A percentile compares a stretch with the other conserved stretches of the same genome.
phyloP scores from a whole-genome alignment of 2,797 vertebrate genomes.

The Dermochelys coriacea region DNA sequence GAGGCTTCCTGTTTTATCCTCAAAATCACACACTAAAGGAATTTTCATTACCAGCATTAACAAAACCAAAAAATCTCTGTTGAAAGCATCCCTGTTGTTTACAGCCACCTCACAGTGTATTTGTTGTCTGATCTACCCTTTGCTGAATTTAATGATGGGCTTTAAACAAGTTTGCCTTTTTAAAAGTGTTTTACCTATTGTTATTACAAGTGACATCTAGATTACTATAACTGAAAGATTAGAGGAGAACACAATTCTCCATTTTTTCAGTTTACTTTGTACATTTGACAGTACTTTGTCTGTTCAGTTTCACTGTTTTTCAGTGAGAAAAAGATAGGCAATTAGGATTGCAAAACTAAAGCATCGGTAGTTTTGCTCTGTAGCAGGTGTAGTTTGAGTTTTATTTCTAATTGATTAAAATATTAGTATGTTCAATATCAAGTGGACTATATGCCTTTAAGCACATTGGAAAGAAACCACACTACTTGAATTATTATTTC shows the following conservation, averaged over 20 bases:
- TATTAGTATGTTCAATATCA: background rate
- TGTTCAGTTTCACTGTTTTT: background rate
- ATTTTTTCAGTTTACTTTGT: slow-evolving; percentile 6
- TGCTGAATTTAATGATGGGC: background rate
- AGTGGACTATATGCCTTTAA: background rate
- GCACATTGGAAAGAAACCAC: background rate
- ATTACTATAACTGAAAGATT: background rate
- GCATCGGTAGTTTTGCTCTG: too few relatives aligned
- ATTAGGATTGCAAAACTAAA: too few relatives aligned
- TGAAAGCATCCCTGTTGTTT: background rate
- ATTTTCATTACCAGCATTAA: background rate
- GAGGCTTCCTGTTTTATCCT: background rate
- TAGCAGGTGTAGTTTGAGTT: background rate
- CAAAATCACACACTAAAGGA: background rate
- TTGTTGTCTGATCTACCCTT: background rate
- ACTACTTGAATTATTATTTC: too few relatives aligned
- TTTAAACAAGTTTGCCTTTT: fast-evolving
- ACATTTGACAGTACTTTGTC: background rate
- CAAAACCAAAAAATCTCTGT: background rate
- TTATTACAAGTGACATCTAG: slow-evolving; percentile 21
- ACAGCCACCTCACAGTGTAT: background rate
- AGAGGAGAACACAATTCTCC: background rate
- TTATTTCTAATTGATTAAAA: background rate
- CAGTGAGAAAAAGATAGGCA: background rate
- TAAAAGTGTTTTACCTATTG: background rate